phyloP scores from a whole-genome alignment of 64 coral and sea anemone genomes.

The Exaiptasia diaphana region DNA sequence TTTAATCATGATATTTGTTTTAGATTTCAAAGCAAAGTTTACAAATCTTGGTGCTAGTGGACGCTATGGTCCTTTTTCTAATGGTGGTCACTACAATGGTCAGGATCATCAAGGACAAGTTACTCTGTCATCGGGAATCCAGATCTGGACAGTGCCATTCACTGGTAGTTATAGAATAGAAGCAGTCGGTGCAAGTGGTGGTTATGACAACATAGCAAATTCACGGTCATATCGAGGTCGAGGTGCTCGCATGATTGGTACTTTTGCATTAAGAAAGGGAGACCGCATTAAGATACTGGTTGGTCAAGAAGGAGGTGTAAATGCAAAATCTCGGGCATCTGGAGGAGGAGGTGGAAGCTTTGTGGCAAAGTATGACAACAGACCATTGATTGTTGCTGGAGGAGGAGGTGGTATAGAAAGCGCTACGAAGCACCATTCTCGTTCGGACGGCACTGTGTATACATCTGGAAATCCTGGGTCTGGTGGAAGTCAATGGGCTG shows the following conservation, averaged over 20 bases:
- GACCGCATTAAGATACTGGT: slow-evolving; percentile 40
- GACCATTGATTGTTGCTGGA: slow-evolving; percentile 47
- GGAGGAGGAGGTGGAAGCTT: slow-evolving; percentile 61
- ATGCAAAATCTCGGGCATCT: neutral
- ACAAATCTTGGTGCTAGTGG: slow-evolving; percentile 44
- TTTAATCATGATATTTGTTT: too few species aligned
- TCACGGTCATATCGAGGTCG: slow-evolving; percentile 32
- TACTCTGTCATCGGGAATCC: slow-evolving; percentile 45
- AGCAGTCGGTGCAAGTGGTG: slow-evolving; percentile 52
- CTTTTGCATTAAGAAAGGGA: slow-evolving; percentile 9
- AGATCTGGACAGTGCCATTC: slow-evolving; percentile 38
- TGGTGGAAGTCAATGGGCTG: slow-evolving; percentile 14
- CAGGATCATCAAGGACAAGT: slow-evolving; percentile 30
- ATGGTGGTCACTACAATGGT: slow-evolving; percentile 22
- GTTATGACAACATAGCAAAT: neutral
- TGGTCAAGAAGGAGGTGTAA: slow-evolving; percentile 47
- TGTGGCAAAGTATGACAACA: slow-evolving; percentile 21
- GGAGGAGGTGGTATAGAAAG: slow-evolving; percentile 32
- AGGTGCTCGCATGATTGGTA: slow-evolving; percentile 53
- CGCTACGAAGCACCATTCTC: neutral
- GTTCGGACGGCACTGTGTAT: neutral
- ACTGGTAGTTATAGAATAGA: slow-evolving; percentile 44
- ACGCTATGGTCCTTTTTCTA: slow-evolving; percentile 24
- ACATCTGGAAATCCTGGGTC: slow-evolving; percentile 45
- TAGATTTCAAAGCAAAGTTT: slow-evolving; percentile 4